Percentiles rank a stretch among this genome's conserved stretches.
Evolutionary conservation across 2,113 vertebrate species (phyloP).

Genomic region (Lasiurus cinereus): DNA sequence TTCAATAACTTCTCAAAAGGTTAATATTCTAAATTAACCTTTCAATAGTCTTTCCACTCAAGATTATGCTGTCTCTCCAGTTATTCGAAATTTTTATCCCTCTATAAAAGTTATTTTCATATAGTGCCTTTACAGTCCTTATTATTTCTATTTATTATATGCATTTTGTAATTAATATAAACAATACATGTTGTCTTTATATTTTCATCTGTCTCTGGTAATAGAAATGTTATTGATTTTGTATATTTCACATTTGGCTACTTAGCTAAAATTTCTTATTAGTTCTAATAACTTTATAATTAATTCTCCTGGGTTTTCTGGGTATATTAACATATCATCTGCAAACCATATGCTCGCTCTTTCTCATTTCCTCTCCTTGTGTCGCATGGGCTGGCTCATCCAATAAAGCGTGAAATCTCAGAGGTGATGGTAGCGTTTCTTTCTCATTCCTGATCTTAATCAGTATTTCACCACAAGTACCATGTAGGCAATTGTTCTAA

Average conservation of each 20-base stretch:
- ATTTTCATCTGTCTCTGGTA: conserved; percentile 45
- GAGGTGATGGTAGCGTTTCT: not conserved
- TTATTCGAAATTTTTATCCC: conserved; percentile 37
- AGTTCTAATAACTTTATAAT: conserved; percentile 69
- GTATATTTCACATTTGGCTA: conserved; percentile 45
- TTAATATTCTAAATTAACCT: conserved; percentile 82
- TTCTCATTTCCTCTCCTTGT: conserved; percentile 26
- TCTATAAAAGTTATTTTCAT: conserved; percentile 55
- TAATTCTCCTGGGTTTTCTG: conserved; percentile 46
- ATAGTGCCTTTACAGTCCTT: not conserved
- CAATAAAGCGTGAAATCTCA: conserved; percentile 23
- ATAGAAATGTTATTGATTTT: conserved; percentile 47
- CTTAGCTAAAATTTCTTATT: conserved; percentile 63
- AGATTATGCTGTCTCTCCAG: conserved; percentile 42
- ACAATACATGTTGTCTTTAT: not conserved
- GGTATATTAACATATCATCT: conserved; percentile 39
- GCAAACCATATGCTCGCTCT: not conserved
- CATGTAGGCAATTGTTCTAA: conserved; percentile 48
- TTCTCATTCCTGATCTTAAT: conserved; percentile 19
- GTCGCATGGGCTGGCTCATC: not conserved
- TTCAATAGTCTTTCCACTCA: conserved; percentile 63
- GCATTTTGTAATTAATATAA: conserved; percentile 39
- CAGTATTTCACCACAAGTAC: not conserved
- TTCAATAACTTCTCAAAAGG: conserved; percentile 74
- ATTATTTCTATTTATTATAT: not conserved